Conservation (phyloP, 2,888 invertebrate species). For the Euproctis similis region DNA sequence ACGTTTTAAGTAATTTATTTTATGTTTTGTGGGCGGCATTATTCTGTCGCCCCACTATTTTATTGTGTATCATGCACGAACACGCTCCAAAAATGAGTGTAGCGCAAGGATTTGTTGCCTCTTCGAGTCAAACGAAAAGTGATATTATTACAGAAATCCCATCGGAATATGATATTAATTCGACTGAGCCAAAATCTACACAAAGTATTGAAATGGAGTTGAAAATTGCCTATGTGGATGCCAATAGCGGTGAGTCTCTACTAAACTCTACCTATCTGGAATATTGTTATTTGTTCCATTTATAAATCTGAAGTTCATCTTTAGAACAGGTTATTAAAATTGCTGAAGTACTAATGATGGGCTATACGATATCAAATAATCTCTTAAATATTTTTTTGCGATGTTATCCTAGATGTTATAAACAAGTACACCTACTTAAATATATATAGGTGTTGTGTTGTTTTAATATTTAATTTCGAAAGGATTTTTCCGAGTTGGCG, state of each 20-base stretch:
- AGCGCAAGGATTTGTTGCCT: constrained; percentile 80
- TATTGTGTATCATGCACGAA: constrained; percentile 79
- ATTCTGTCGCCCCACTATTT: constrained; percentile 54
- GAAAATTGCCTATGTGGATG: constrained; percentile 78
- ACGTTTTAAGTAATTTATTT: constrained; percentile 56
- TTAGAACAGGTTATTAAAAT: too few relatives aligned
- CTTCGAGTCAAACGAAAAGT: constrained; percentile 72
- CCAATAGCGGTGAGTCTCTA: constrained; percentile 77
- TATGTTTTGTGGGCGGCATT: constrained; percentile 38
- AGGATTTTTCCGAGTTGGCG: constrained; percentile 38
- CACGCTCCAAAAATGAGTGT: constrained; percentile 81
- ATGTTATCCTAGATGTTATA: too few relatives aligned
- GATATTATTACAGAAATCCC: constrained; percentile 61
- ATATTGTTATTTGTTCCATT: too few relatives aligned
- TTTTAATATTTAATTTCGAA: too few relatives aligned
- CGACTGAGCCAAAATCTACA: constrained; percentile 64
- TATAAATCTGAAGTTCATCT: too few relatives aligned
- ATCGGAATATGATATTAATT: constrained; percentile 58
- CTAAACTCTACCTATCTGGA: too few relatives aligned
- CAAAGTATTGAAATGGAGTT: constrained; percentile 75
- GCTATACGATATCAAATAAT: too few relatives aligned
- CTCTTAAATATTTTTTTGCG: too few relatives aligned
- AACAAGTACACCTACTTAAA: too few relatives aligned
- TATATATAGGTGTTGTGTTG: too few relatives aligned
- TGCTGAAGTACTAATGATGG: too few relatives aligned